These are phyloP conservation scores for Pangasius macronema DNA, from an alignment of 2,797 vertebrate genomes.

Conservation along the genomic window DNA sequence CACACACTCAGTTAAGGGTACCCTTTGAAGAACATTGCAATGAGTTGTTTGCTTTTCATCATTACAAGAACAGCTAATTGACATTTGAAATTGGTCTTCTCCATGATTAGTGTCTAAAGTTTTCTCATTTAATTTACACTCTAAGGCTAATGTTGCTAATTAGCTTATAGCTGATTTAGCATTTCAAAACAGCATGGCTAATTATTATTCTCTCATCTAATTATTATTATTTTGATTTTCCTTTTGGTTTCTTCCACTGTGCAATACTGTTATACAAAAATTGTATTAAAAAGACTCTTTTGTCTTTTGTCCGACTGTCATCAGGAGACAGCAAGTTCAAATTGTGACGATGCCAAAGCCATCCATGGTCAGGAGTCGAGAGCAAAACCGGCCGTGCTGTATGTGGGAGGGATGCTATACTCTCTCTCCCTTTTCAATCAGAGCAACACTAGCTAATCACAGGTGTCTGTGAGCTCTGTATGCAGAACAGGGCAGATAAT, in stretches of 20 bases:
- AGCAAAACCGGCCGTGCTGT: not conserved
- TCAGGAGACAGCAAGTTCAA: not conserved
- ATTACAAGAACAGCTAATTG: not conserved
- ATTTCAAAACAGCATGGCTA: not conserved
- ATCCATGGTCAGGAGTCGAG: not conserved
- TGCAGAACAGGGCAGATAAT: not conserved
- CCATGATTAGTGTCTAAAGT: not conserved
- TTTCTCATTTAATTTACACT: not conserved
- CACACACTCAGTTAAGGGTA: not conserved
- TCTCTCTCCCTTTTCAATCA: not conserved
- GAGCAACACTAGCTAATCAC: not conserved
- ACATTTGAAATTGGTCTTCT: not conserved
- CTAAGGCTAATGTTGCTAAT: not conserved
- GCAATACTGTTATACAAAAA: not conserved
- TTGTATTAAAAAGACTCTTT: not conserved
- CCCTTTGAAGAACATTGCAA: not conserved
- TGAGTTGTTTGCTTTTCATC: not conserved
- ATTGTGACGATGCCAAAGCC: not conserved
- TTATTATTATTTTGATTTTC: no score
- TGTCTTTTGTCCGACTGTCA: not conserved
- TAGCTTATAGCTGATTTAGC: not conserved
- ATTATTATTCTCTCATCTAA: no score
- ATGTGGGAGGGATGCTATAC: no score
- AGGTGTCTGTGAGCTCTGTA: not conserved
- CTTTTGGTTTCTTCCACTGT: not conserved